These are phyloP conservation scores for Bilobella aurantiaca DNA, from an alignment of 1,140 invertebrate species.

Conservation along the genomic window DNA sequence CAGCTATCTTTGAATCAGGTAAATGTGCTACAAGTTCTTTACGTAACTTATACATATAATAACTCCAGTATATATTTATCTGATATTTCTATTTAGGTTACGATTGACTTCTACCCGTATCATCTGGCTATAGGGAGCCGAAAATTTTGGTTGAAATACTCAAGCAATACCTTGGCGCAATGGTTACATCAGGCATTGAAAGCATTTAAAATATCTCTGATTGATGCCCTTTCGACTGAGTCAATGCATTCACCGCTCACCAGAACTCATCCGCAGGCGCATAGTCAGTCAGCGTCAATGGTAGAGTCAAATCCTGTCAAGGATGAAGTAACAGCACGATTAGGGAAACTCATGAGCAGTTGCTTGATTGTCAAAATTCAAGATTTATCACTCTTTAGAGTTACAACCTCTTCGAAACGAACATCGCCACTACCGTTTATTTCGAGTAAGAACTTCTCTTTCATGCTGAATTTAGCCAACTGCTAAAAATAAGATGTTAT, in stretches of 20 bases:
- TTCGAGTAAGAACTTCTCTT: constrained; percentile 57
- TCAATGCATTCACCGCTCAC: constrained; percentile 28
- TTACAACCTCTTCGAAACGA: constrained; percentile 62
- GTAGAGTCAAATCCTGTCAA: constrained; percentile 48
- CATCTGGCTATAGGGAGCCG: constrained; percentile 77
- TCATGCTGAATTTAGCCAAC: too few species aligned
- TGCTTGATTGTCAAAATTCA: constrained; percentile 80
- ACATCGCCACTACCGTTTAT: constrained; percentile 65
- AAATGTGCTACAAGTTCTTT: neutral
- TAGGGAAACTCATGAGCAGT: constrained; percentile 80
- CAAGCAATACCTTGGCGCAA: constrained; percentile 53
- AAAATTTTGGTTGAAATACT: constrained; percentile 71
- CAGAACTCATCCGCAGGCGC: constrained; percentile 11
- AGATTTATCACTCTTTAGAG: constrained; percentile 74
- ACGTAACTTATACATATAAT: neutral
- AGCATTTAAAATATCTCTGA: constrained; percentile 48
- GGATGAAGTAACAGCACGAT: constrained; percentile 56
- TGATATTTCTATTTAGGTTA: constrained; percentile 51
- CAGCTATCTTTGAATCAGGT: constrained; percentile 65
- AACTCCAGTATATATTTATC: neutral
- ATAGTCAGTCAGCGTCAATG: neutral
- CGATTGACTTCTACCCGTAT: constrained; percentile 94
- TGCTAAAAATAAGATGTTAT: too few species aligned
- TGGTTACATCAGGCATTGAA: constrained; percentile 62
- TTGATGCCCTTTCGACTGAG: constrained; percentile 28